phyloP scores from a whole-genome alignment of 2,888 invertebrate species.

The Pseudococcus jackbeardsleyi region DNA sequence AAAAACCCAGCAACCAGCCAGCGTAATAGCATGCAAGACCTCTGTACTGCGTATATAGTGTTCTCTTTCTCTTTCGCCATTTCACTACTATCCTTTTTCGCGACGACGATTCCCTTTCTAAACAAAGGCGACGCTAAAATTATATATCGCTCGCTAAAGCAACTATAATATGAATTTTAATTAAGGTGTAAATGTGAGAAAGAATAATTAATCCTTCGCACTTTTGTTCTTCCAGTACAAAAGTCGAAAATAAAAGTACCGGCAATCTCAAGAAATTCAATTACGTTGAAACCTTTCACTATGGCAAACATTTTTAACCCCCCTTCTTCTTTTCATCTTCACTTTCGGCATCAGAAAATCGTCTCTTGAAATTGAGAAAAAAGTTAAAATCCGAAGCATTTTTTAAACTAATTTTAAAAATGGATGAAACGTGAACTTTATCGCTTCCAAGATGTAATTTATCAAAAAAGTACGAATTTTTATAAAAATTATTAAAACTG shows the following conservation, averaged over 20 bases:
- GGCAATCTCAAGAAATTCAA: not conserved
- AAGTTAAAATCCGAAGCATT: no score
- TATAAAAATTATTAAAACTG: no score
- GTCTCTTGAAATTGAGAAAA: no score
- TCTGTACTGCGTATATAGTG: not conserved
- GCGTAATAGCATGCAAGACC: not conserved
- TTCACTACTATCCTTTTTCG: not conserved
- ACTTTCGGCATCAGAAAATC: no score
- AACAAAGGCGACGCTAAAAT: not conserved
- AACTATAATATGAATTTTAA: conserved; percentile 16
- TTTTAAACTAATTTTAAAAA: no score
- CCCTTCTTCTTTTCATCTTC: not conserved
- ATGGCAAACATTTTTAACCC: not conserved
- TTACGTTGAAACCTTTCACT: not conserved
- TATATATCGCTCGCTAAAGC: conserved; percentile 4
- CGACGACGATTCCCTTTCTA: not conserved
- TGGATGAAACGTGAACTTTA: no score
- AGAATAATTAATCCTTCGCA: conserved; percentile 28
- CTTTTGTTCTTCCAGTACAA: not conserved
- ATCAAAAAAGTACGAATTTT: no score
- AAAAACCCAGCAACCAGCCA: not conserved
- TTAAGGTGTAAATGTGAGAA: conserved; percentile 28
- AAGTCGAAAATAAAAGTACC: conserved; percentile 9
- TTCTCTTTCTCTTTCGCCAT: not conserved
- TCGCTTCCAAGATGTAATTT: no score